Conservation (phyloP, 2,113 vertebrate species). For the Nothobranchius furzeri region DNA sequence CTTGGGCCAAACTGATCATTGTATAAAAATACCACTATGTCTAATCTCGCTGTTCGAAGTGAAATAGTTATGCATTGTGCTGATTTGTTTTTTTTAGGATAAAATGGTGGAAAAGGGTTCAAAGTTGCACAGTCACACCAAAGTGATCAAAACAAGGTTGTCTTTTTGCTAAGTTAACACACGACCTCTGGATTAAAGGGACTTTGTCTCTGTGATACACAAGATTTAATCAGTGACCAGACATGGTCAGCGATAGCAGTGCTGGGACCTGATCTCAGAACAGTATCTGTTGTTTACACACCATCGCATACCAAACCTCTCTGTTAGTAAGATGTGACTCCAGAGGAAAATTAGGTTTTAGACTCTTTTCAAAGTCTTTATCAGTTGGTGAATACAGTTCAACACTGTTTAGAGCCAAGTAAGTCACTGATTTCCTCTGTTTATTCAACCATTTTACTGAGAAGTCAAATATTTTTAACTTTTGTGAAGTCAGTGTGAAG, state of each 20-base stretch:
- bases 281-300: constrained; percentile 25
- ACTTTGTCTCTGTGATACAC: constrained; percentile 17
- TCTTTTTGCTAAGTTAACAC: not conserved
- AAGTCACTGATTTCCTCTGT: not conserved
- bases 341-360: not conserved
- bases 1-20: constrained; percentile 1
- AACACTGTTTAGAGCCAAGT: not conserved
- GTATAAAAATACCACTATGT: not conserved
- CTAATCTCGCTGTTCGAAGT: not conserved
- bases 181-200: not conserved
- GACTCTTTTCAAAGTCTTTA: not conserved
- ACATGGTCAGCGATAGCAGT: not conserved
- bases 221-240: constrained; percentile 13
- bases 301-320: not conserved
- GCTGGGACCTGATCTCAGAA: constrained; percentile 2
- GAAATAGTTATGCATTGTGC: not conserved
- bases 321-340: not conserved
- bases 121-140: not conserved
- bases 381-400: too few relatives aligned
- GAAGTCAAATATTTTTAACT: too few relatives aligned
- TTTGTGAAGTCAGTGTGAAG: too few relatives aligned
- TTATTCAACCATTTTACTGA: too few relatives aligned
- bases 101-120: too few relatives aligned
- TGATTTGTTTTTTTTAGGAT: not conserved
- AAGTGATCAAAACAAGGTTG: not conserved